Conservation (phyloP, 1,140 invertebrate species). For the Chironomus striatipennis region DNA sequence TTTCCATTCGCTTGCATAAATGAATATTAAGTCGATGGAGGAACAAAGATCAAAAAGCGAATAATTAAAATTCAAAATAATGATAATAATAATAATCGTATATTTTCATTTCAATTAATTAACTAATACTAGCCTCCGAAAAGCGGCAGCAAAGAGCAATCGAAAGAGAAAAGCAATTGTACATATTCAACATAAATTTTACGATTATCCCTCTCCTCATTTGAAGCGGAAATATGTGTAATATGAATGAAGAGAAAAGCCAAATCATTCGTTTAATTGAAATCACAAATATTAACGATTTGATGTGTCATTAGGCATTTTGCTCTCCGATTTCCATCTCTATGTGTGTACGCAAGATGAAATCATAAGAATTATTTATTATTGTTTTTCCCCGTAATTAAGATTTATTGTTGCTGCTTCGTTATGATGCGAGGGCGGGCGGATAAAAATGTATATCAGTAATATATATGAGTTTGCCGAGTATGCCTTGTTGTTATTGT, state of each 20-base stretch:
- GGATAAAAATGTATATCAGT: no score
- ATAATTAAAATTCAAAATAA: slow-evolving; percentile 21
- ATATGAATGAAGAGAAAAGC: slow-evolving; percentile 20
- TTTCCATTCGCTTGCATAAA: no score
- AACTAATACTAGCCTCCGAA: slow-evolving; percentile 6
- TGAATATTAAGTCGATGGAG: no score
- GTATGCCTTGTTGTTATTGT: no score
- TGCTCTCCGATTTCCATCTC: background rate
- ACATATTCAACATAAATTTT: slow-evolving; percentile 19
- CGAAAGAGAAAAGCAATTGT: background rate
- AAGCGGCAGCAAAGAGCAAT: background rate
- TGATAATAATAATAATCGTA: background rate
- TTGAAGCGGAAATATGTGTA: background rate
- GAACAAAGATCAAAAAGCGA: background rate
- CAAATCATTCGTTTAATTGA: slow-evolving; percentile 21
- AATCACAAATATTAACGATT: slow-evolving; percentile 15
- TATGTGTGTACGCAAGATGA: slow-evolving; percentile 11
- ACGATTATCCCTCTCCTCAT: background rate
- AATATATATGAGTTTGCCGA: no score
- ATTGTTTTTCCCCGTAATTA: slow-evolving; percentile 22
- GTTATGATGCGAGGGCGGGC: background rate
- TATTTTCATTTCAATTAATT: slow-evolving; percentile 19
- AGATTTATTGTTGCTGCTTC: slow-evolving; percentile 17
- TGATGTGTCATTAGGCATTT: slow-evolving; percentile 23
- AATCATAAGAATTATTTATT: slow-evolving; percentile 23